phyloP scores from a whole-genome alignment of 2,888 invertebrate genomes.

The Amitus sp. region DNA sequence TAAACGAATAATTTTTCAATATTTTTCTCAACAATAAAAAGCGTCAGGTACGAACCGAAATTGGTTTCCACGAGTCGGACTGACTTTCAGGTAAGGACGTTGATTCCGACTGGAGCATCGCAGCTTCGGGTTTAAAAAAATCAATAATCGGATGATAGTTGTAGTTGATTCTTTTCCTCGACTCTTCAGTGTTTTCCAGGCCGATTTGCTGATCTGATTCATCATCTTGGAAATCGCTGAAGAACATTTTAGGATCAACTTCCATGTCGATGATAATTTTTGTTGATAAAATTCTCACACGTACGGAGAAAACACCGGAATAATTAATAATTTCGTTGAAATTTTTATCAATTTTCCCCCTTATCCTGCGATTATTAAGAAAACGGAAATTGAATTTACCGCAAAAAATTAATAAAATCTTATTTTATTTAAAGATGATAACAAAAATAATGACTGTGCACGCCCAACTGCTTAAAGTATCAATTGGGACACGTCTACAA shows the following conservation, averaged over 20 bases:
- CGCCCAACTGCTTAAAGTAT: too few species aligned
- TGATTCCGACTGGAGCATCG: conserved; percentile 56
- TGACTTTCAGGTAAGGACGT: conserved; percentile 34
- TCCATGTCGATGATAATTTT: neutral
- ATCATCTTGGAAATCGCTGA: conserved; percentile 30
- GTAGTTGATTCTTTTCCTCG: conserved; percentile 76
- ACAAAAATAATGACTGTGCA: too few species aligned
- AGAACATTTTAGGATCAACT: neutral
- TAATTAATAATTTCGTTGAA: too few species aligned
- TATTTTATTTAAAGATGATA: too few species aligned
- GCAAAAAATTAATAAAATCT: too few species aligned
- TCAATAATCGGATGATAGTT: conserved; percentile 87
- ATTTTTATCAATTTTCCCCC: too few species aligned
- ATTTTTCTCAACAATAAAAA: conserved; percentile 27
- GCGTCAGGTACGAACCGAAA: conserved; percentile 46
- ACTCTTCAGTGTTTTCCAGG: conserved; percentile 48
- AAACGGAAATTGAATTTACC: too few species aligned
- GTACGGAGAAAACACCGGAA: neutral
- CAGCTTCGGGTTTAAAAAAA: conserved; percentile 72
- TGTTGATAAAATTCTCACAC: neutral
- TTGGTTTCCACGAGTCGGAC: conserved; percentile 60
- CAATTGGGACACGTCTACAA: too few species aligned
- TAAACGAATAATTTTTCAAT: too few species aligned
- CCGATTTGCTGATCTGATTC: conserved; percentile 19
- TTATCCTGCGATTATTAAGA: too few species aligned